A percentile compares a stretch with the other conserved stretches of the same genome.
Conservation (phyloP, 1,140 invertebrate genomes). For the Tribolium castaneum region DNA sequence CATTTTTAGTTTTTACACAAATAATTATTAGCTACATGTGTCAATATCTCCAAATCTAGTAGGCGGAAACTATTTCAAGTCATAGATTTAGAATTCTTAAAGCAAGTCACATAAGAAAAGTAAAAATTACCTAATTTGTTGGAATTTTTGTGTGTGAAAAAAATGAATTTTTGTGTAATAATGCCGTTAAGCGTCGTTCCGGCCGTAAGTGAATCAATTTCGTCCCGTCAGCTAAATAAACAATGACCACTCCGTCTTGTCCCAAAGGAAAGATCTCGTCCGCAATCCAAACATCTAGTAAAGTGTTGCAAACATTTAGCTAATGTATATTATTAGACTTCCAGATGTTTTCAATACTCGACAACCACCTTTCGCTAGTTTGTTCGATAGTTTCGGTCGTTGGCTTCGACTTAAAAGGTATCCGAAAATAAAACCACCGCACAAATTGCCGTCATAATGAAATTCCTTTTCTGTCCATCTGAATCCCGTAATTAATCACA, state of each 20-base stretch:
- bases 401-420: slow-evolving; percentile 7
- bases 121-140: too few species aligned
- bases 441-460: too few species aligned
- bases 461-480: too few species aligned
- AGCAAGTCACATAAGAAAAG: too few species aligned
- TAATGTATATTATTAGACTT: slow-evolving; percentile 50
- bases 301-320: slow-evolving; percentile 51
- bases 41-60: too few species aligned
- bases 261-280: slow-evolving; percentile 49
- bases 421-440: slow-evolving; percentile 12
- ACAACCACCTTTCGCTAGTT: slow-evolving; percentile 25
- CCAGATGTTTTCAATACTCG: slow-evolving; percentile 46
- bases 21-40: too few species aligned
- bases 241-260: slow-evolving; percentile 48
- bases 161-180: not conserved
- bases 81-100: too few species aligned
- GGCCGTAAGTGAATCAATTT: not conserved
- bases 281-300: slow-evolving; percentile 49
- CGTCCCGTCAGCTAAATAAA: slow-evolving; percentile 43
- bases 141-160: too few species aligned
- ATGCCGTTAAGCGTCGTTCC: not conserved
- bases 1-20: too few species aligned
- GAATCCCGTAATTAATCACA: too few species aligned
- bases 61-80: too few species aligned
- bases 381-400: slow-evolving; percentile 29